Evolutionary conservation across 1,140 invertebrate species (phyloP).

Genomic region (Pomacea maculata): DNA sequence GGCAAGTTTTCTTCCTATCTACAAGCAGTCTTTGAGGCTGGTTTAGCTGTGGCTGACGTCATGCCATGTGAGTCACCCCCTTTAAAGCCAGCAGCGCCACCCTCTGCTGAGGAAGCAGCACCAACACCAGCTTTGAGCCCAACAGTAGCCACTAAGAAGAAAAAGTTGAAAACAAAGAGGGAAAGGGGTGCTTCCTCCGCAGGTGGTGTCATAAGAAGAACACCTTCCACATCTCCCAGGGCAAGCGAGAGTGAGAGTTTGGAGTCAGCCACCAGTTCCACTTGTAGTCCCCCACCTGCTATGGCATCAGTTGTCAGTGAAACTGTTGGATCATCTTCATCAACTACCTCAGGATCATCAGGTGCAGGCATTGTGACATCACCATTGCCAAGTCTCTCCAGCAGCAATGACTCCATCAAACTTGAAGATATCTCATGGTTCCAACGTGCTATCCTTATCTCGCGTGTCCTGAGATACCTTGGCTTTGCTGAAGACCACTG

Average conservation of each 20-base stretch:
- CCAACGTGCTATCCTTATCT: conserved; percentile 53
- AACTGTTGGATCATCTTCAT: conserved; percentile 16
- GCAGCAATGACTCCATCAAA: conserved; percentile 38
- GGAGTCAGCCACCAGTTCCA: conserved; percentile 20
- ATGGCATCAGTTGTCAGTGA: conserved; percentile 14
- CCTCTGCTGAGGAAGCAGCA: conserved; percentile 24
- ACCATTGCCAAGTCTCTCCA: conserved; percentile 3
- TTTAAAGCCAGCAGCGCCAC: conserved; percentile 27
- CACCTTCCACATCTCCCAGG: conserved; percentile 27
- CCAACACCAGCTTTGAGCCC: conserved; percentile 31
- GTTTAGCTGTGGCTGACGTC: conserved; percentile 61
- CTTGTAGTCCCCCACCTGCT: conserved; percentile 1
- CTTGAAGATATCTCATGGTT: conserved; percentile 63
- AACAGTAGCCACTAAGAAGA: conserved; percentile 51
- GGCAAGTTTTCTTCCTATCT: conserved; percentile 63
- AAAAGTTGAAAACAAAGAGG: conserved; percentile 62
- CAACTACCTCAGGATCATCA: conserved; percentile 20
- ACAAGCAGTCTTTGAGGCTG: conserved; percentile 61
- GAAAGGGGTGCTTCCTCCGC: conserved; percentile 41
- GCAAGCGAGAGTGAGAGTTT: conserved; percentile 47
- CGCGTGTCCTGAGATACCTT: conserved; percentile 57
- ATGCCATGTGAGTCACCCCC: conserved; percentile 27
- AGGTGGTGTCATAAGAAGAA: not conserved
- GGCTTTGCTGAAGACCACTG: conserved; percentile 54
- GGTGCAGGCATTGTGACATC: conserved; percentile 7